Evolutionary conservation across 2,113 vertebrate genomes (phyloP), one percentile per base, ranked within the genome.

Genomic region (Helogale parvula): DNA sequence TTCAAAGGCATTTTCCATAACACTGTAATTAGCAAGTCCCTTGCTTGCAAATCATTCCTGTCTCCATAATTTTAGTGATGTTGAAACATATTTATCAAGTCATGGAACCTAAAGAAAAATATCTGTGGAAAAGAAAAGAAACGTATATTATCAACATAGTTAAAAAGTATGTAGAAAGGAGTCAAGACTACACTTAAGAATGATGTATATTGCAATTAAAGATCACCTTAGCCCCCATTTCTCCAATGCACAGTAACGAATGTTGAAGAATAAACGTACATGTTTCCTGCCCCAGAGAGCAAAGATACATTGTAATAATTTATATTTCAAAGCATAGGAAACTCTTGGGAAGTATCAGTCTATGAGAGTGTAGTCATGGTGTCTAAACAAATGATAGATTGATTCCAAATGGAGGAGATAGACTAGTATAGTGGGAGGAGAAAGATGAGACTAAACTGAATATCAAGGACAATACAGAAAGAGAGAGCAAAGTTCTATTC

Each of bases 11-110:
- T 65, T 94, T 93, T 93, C 2, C 57, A n/a, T 31, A 60, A 65
- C 52, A 92, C 1, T 54, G 21, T 45, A 93, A 96, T 85, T 80
- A 97, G 90, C 68, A 57, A 54, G 7, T 89, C 85, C 66, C 92
- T 63, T 74, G 9, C 79, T 83, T 94, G 45, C 21, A 89, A 72
- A 92, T 33, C 68, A 94, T 54, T 76, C 16, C 21, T 94, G 33
- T 19, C 72, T 92, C 77, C 12, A 29, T 41, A 96, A 91, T 94
- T 95, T 47, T 41, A 25, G 68, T 87, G 76, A 65, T 41, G 38
- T 9, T 77, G 93, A 87, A 12, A 15, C 65, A 88, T 60, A 82
- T 90, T 23, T 25, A 57, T 76, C 45, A 14, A 92, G 31, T 77
- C 77, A 96, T 60, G 16, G 7, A 96, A 86, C 74, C 74, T 83